Evolutionary conservation across 53 echinoderm and acorn worm species (phyloP), one percentile per base, ranked within the genome.

Genomic region (Echinarachnius parma): DNA sequence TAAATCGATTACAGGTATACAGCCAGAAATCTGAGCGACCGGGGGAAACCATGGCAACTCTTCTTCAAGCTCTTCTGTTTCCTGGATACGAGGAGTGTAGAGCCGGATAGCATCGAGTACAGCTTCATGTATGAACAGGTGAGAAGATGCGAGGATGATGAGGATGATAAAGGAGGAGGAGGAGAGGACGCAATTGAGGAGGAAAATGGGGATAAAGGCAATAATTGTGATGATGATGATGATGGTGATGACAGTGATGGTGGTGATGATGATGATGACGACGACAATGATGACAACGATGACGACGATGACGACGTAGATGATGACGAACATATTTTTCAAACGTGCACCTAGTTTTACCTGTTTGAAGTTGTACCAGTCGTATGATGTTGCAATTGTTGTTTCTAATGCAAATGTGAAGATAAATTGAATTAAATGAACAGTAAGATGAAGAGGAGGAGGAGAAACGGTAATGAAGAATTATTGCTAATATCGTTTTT

Each of bases 41-140:
- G 87, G 20, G 90, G 90, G 5, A 84, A 88, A 33, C 91, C 91
- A 18, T 96, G 96, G 96, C 91, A 96, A 46, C 82, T 96, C 24
- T 96, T 96, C 85, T 96, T 96, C 83, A 96, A 96, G 57, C 66
- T 96, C 0, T 90, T 87, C 82, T 96, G 96, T 54, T 96, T 91
- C 84, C 63, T 96, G 46, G 91, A 95, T 46, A 96, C 91, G 9
- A 79, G 88, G 76, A 82, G 66, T 46, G 96, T 96, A 3, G 80
- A 87, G 48, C 81, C 47, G 37, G 86, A 84, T 0, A 84, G 91
- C 60, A 78, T 96, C 16, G 96, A 96, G 62, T 96, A 96, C 61
- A 90, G 85, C 76, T 95, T 95, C 62, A 68, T 95, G 83, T 95
- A 84, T 76, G 95, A 95, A 56, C 91, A 95, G 87, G 95, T 95